Conservation (phyloP, 2,888 invertebrate species). For the Fragum sueziense region DNA sequence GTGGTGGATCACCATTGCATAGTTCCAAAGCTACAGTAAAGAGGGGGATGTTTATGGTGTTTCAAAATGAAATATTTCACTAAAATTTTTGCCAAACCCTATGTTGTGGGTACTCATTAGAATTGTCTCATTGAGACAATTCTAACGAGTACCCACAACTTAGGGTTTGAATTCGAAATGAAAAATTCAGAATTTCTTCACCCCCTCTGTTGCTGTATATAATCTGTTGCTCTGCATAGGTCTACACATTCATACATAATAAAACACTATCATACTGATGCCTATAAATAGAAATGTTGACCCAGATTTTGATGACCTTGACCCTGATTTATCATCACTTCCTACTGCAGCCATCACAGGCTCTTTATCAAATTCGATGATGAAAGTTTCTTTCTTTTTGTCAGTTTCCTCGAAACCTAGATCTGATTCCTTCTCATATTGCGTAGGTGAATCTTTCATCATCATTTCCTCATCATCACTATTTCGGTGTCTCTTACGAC, state of each 20-base stretch:
- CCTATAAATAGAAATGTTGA: not conserved
- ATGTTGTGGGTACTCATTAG: not conserved
- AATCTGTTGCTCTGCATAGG: not conserved
- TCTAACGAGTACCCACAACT: too few relatives aligned
- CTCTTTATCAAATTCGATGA: constrained; percentile 4
- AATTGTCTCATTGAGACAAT: too few relatives aligned
- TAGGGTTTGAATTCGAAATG: not conserved
- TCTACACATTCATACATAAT: not conserved
- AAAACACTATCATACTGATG: not conserved
- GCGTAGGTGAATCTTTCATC: constrained; percentile 8
- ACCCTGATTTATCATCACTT: not conserved
- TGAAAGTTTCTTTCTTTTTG: not conserved
- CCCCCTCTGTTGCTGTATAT: not conserved
- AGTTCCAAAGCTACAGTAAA: too few relatives aligned
- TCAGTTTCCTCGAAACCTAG: constrained; percentile 37
- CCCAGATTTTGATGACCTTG: not conserved
- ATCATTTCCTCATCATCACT: constrained; percentile 37
- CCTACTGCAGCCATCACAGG: not conserved
- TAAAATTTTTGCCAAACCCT: not conserved
- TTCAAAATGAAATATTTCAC: not conserved
- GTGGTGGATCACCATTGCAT: too few relatives aligned
- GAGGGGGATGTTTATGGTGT: not conserved
- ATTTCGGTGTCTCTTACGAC: constrained; percentile 35
- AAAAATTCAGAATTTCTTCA: not conserved
- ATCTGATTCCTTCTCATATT: constrained; percentile 16